Evolutionary conservation across 2,888 invertebrate species (phyloP), one percentile per base, ranked within the genome.

Genomic region (Tortrix viridana): DNA sequence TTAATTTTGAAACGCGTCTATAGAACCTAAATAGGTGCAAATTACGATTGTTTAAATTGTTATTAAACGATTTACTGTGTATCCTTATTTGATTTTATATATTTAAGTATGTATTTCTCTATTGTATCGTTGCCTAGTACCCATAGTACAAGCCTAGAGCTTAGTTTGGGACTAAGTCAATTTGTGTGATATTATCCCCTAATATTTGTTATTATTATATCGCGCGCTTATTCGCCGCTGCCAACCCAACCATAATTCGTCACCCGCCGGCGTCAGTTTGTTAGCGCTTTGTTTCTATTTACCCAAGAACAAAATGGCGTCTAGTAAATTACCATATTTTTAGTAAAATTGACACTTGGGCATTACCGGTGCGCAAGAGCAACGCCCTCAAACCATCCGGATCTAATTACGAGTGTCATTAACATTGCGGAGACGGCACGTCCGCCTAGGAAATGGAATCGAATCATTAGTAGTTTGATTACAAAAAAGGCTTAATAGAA

Each of bases 401-500:
- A 91, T 92, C 92, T 92, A 92, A 92, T 92, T 92, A 91, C 86
- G 81, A 79, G 86, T 86, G 90, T 90, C 91, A 91, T 91, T 91
- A 92, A 87, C 89, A 88, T 87, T 80, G 80, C 79, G 83, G 85
- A 86, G 89, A 87, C 86, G 88, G 89, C 91, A 89, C 91, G 91
- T 91, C 90, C 90, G 91, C 81, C 87, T 90, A 89, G 91, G 91
- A 90, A 92, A 90, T 92, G 91, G 91, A 90, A 91, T 92, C 92
- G 91, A 92, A 92, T 92, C 92, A 91, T 92, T 91, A 92, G 91
- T 88, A 88, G 90, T 91, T 89, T 90, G 92, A 91, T 92, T 91
- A 91, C 90, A 90, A 92, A 92, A 92, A 92, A 90, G 90, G 89
- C 91, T 91, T 92, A 92, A 92, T 91, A 92, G 91, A 92, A 91